These are phyloP conservation scores for Clostera curtula DNA, from an alignment of 2,888 invertebrate genomes.

Conservation along the genomic window DNA sequence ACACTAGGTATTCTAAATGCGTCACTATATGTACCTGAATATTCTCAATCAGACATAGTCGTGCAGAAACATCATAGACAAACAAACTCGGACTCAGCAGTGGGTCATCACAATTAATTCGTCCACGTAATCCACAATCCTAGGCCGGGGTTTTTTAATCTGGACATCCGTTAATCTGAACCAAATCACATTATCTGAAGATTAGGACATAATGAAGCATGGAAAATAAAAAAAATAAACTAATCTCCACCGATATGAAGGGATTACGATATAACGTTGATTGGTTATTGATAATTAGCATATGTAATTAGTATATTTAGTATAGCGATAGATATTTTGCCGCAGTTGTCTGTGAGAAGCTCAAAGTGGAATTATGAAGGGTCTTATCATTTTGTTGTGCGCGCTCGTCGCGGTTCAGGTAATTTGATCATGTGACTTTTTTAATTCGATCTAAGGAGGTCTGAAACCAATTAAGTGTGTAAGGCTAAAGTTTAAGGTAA, in stretches of 20 bases:
- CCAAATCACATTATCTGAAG: conserved; percentile 23
- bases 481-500: no score
- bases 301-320: conserved; percentile 20
- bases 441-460: background rate
- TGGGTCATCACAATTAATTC: background rate
- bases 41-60: no score
- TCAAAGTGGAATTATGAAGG: conserved; percentile 44
- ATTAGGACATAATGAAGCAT: conserved; percentile 16
- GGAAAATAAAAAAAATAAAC: conserved; percentile 17
- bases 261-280: conserved; percentile 29
- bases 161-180: conserved; percentile 9
- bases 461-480: no score
- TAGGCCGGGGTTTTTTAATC: conserved; percentile 7
- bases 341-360: conserved; percentile 13
- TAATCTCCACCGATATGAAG: conserved; percentile 28
- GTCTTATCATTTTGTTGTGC: conserved; percentile 45
- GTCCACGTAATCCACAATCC: conserved; percentile 1
- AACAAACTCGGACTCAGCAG: no score
- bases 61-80: no score
- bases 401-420: conserved; percentile 53
- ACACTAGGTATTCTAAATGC: no score
- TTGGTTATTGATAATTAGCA: conserved; percentile 19
- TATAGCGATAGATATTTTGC: conserved; percentile 21
- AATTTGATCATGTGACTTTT: background rate
- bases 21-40: no score